phyloP scores from a whole-genome alignment of 2,113 vertebrate genomes.

The Myotis yumanensis region DNA sequence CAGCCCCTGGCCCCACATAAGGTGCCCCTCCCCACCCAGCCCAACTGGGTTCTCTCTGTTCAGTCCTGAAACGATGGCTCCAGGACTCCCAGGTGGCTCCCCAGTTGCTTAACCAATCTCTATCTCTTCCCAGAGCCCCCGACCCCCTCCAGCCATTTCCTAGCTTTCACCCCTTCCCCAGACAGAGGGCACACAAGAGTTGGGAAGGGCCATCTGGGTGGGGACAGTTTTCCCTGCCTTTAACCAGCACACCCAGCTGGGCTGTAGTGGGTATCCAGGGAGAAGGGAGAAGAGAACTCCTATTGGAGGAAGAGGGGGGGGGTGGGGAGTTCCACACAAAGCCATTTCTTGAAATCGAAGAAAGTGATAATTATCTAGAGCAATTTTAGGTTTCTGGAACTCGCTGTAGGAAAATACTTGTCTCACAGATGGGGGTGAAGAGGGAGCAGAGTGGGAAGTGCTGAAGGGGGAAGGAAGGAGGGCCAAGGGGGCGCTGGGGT shows the following conservation, averaged over 20 bases:
- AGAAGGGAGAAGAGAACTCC: constrained; percentile 59
- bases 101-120: background rate
- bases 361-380: constrained; percentile 82
- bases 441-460: background rate
- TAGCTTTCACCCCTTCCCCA: background rate
- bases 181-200: constrained; percentile 50
- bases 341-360: constrained; percentile 80
- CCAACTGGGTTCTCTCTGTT: background rate
- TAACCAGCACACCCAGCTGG: background rate
- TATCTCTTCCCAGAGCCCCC: background rate
- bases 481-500: too few species aligned
- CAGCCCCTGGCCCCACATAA: background rate
- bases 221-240: background rate
- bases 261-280: background rate
- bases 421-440: constrained; percentile 45
- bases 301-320: constrained; percentile 21
- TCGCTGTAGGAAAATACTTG: constrained; percentile 75
- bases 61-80: background rate
- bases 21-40: background rate
- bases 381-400: constrained; percentile 61
- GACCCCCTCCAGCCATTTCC: too few species aligned
- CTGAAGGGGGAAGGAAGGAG: background rate
- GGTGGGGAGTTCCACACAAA: constrained; percentile 50
- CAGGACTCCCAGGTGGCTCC: background rate
- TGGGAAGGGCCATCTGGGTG: background rate